A percentile compares a stretch with the other conserved stretches of the same genome.
Evolutionary conservation across 2,113 vertebrate genomes (phyloP).

Genomic region (Nerophis ophidion): DNA sequence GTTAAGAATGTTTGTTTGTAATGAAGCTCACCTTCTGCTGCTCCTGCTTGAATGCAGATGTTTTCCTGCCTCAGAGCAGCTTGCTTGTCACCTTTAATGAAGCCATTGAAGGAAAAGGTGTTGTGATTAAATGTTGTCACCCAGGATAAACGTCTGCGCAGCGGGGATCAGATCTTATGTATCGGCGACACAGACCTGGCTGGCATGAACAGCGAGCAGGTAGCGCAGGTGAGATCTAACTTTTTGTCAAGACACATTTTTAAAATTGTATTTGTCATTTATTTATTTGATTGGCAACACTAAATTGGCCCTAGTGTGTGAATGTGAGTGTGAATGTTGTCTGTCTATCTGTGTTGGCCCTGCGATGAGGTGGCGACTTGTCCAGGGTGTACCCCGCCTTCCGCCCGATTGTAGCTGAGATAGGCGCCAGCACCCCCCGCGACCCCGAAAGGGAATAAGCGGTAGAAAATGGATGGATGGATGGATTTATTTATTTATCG

Average conservation of each 20-base stretch:
- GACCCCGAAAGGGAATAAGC: too few relatives aligned
- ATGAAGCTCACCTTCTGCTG: background rate
- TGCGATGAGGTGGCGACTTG: too few relatives aligned
- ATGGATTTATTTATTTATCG: conserved; percentile 11
- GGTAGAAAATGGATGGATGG: too few relatives aligned
- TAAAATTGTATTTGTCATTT: too few relatives aligned
- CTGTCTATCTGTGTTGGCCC: too few relatives aligned
- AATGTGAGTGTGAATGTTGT: too few relatives aligned
- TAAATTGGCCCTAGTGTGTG: too few relatives aligned
- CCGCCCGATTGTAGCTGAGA: too few relatives aligned
- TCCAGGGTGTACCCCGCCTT: too few relatives aligned
- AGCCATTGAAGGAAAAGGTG: background rate
- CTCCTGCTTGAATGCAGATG: background rate
- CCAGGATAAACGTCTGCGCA: conserved; percentile 81
- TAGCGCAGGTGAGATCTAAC: conserved; percentile 75
- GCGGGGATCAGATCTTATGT: conserved; percentile 89
- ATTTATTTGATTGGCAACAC: too few relatives aligned
- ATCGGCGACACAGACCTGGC: conserved; percentile 86
- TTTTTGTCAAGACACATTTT: too few relatives aligned
- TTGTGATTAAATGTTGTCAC: background rate
- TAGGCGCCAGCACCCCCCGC: too few relatives aligned
- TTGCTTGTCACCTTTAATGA: background rate
- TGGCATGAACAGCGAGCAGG: conserved; percentile 90
- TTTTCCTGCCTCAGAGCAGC: background rate
- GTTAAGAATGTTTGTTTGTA: background rate